Evolutionary conservation across 2,797 vertebrate genomes (phyloP), one percentile per base, ranked within the genome.

Genomic region (Gymnothorax javanicus): DNA sequence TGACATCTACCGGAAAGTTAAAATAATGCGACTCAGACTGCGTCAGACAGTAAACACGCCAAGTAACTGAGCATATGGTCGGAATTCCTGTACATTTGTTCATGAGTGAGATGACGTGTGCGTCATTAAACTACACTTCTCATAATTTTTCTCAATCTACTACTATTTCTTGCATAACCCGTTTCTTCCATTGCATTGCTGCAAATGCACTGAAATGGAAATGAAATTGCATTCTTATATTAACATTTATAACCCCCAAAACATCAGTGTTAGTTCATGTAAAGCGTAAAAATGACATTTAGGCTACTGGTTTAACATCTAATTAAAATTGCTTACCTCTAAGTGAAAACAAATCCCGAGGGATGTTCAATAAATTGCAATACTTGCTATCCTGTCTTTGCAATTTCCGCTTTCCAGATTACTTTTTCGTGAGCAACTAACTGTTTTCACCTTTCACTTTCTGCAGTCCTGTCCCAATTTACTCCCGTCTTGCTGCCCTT

Each of bases 241-340:
- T 43, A 43, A 23, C 5, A 52, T 54, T 54, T 20, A 23, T 27
- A 17, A 17, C 11, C 17, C 43, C 7, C 2, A 20, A 77, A 79
- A 79, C 43, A 79, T 54, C 20, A 79, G 7, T 56, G 20, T 54
- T 79, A 54, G 23, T 54, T 20, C 50, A 52, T 50, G 52, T 11
- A 1, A 5, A 23, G 33, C 43, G 20, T 79, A 7, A 15, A 54
- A 54, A 20, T 15, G 17, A 12, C 50, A 7, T 77, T 77, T 43
- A 43, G 33, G 33, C 33, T 17, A 20, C 13, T 17, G 73, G 43
- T 79, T 56, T 79, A 11, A 17, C 75, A 8, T 17, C 7, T 54
- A 23, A 56, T 20, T 54, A 79, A 79, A 79, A 79, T 17, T 71
- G 94, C 95, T 93, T 87, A 96, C 94, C 94, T 90, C 54, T 90